These are phyloP conservation scores for Megalonaias nervosa DNA, from an alignment of 1,140 invertebrate genomes.

Conservation along the genomic window DNA sequence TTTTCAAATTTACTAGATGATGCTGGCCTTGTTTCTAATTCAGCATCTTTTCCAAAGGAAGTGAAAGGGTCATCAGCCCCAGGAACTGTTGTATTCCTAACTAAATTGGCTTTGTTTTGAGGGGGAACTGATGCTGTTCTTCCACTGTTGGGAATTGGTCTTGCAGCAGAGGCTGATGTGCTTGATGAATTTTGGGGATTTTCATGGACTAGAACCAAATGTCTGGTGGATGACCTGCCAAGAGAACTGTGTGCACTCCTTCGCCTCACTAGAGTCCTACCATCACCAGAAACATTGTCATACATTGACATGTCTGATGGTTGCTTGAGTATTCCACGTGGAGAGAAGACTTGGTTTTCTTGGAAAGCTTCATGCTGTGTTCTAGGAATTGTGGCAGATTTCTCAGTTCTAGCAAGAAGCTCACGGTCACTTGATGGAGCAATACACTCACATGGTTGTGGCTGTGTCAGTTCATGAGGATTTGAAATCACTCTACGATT, in stretches of 20 bases:
- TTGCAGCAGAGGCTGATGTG: too few relatives aligned
- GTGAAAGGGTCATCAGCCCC: not conserved
- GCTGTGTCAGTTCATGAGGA: slow-evolving; percentile 75
- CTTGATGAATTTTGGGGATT: too few relatives aligned
- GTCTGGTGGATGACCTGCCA: too few relatives aligned
- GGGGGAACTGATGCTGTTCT: too few relatives aligned
- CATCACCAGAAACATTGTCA: slow-evolving; percentile 79
- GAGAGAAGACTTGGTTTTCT: slow-evolving; percentile 45
- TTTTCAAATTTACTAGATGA: slow-evolving; percentile 37
- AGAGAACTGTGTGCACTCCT: too few relatives aligned
- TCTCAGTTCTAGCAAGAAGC: slow-evolving; percentile 34
- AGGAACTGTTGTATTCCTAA: too few relatives aligned
- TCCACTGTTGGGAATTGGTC: too few relatives aligned
- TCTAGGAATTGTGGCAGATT: slow-evolving; percentile 64
- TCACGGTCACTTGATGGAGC: slow-evolving; percentile 31
- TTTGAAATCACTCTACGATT: slow-evolving; percentile 83
- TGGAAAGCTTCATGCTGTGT: slow-evolving; percentile 40
- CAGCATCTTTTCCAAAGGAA: slow-evolving; percentile 15
- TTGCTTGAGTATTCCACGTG: slow-evolving; percentile 50
- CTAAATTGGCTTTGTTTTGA: too few relatives aligned
- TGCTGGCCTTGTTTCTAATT: not conserved
- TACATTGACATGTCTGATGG: slow-evolving; percentile 81
- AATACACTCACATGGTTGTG: slow-evolving; percentile 36
- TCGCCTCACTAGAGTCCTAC: too few relatives aligned
- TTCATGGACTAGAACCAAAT: too few relatives aligned